phyloP scores from a whole-genome alignment of 92 coral and sea anemone genomes.

The Anthopleura xanthogrammica region DNA sequence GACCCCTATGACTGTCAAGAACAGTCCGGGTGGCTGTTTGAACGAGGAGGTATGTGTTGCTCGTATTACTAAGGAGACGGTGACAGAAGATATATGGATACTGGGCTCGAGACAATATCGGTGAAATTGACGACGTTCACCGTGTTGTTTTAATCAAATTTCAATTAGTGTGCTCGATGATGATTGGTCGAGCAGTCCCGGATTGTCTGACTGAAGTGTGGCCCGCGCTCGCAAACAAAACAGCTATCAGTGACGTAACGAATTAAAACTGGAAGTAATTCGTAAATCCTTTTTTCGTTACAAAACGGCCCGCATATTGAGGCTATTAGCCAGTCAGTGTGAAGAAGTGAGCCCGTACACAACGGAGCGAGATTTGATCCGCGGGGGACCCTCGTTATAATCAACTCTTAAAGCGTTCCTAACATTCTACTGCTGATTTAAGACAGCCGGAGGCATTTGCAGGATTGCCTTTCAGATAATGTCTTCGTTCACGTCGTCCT shows the following conservation, averaged over 20 bases:
- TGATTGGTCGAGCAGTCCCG: conserved; percentile 66
- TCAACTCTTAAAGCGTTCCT: conserved; percentile 18
- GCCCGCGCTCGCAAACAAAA: conserved; percentile 70
- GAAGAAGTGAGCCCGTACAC: conserved; percentile 53
- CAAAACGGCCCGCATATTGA: conserved; percentile 86
- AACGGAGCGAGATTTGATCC: conserved; percentile 10
- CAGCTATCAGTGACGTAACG: conserved; percentile 88
- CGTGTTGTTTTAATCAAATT: conserved; percentile 90
- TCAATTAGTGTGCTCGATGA: conserved; percentile 52
- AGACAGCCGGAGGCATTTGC: conserved; percentile 28
- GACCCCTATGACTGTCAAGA: conserved; percentile 60
- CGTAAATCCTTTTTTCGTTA: conserved; percentile 98
- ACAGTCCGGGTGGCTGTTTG: conserved; percentile 61
- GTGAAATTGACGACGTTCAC: conserved; percentile 62
- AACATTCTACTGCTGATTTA: conserved; percentile 4
- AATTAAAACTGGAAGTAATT: conserved; percentile 98
- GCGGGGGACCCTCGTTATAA: conserved; percentile 10
- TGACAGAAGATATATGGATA: conserved; percentile 59
- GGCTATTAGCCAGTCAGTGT: conserved; percentile 78
- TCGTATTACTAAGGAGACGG: conserved; percentile 68
- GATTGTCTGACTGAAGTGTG: conserved; percentile 72
- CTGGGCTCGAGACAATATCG: conserved; percentile 57
- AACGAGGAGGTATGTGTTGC: conserved; percentile 49
- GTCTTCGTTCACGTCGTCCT: conserved; percentile 90
- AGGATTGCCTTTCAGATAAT: conserved; percentile 40